Base-by-base conservation (phyloP, 2,888 invertebrate genomes). In the Hyposoter dolosus region DNA sequence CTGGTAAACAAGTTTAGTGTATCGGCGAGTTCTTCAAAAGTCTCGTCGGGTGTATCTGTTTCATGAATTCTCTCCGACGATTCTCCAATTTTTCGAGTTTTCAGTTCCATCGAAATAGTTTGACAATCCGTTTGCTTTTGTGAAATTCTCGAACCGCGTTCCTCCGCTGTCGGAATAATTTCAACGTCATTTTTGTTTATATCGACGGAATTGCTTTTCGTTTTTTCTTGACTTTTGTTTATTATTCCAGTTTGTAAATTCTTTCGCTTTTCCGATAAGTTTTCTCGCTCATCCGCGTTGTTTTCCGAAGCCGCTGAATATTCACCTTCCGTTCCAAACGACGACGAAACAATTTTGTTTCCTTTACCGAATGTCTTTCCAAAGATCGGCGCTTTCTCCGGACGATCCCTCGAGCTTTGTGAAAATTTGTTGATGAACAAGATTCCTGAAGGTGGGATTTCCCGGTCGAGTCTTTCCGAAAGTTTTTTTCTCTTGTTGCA, bases 61-160 rank as follows among this genome's bases (percentile, higher is more conserved):
- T 74, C 35, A 32, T 28, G 7, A 32, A 17, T 50, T 40, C 19
- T 9, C 5, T 17, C 15, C 32, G 43, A 19, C 17, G 23, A 74
- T 53, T 23, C 9, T 47, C 19, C 4, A 28, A 3, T 68, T 66
- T 4, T 19, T 47, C 12, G 23, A 60, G 15, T 32, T 35, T 32
- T 74, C 15, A 83, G 68, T 69, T 83, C 47, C 7, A 83, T 83
- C 74, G 83, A 81, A 0, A 83, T 75, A 1, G 86, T 69, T n/a
- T 69, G 81, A 69, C 76, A 69, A 75, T 84, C 78, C 19, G 35
- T n/a, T 35, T n/a, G 43, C 4, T 71, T 75, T 68, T 56, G 60
- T 0, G 56, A 1, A 6, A 56, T 45, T 17, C n/a, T 78, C 19
- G 53, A 69, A 15, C 10, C 23, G 1, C 28, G 7, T 63, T 75